These are phyloP conservation scores for Ovis canadensis DNA, from an alignment of 2,113 vertebrate genomes.

Conservation along the genomic window DNA sequence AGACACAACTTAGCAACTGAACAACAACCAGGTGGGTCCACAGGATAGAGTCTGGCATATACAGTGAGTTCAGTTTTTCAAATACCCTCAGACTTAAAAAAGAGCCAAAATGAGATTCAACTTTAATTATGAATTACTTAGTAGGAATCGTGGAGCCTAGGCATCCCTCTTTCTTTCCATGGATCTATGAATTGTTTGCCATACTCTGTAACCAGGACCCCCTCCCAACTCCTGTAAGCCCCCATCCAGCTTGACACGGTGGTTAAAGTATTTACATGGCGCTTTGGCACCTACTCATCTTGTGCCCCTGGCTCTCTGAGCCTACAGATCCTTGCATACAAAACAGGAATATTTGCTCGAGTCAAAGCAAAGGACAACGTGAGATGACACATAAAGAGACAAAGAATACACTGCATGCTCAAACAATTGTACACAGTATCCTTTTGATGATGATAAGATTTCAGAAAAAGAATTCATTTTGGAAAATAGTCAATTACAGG, in stretches of 20 bases:
- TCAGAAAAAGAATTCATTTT: not conserved
- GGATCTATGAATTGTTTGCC: not conserved
- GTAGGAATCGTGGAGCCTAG: not conserved
- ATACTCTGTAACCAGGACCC: not conserved
- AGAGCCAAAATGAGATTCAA: constrained; percentile 8
- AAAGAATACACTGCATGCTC: not conserved
- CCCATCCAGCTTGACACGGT: not conserved
- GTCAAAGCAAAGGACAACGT: not conserved
- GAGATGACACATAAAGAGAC: not conserved
- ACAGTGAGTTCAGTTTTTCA: not conserved
- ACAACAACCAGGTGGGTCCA: not conserved
- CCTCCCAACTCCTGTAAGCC: not conserved
- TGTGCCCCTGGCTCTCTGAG: not conserved
- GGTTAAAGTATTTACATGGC: not conserved
- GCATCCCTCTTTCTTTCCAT: not conserved
- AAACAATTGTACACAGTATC: not conserved
- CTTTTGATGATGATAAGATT: not conserved
- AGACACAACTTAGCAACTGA: not conserved
- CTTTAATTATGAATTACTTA: not conserved
- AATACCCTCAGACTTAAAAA: not conserved
- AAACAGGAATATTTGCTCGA: not conserved
- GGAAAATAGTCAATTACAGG: not conserved
- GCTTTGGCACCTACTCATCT: not conserved
- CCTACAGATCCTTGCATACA: not conserved
- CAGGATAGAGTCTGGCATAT: not conserved